phyloP scores from a whole-genome alignment of 2,113 vertebrate species.

The Oncorhynchus mykiss region DNA sequence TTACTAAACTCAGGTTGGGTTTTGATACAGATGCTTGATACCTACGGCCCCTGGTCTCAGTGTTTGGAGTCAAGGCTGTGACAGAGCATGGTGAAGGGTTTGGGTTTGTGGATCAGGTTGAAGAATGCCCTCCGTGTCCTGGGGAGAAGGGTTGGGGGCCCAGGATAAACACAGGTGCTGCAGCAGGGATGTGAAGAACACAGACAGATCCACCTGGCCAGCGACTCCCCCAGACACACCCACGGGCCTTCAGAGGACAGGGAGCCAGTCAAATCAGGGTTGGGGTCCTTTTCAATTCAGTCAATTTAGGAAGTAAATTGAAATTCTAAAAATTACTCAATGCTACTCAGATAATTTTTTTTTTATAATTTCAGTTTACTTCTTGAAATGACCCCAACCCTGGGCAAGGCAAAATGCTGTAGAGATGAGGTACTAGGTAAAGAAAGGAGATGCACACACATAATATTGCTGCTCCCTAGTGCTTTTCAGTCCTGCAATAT shows the following conservation, averaged over 20 bases:
- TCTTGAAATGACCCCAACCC: too few species aligned
- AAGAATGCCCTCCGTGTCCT: conserved; percentile 30
- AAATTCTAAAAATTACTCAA: too few species aligned
- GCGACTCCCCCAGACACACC: conserved; percentile 67
- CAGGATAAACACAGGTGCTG: conserved; percentile 73
- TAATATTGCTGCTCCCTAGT: too few species aligned
- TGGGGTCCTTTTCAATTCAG: too few species aligned
- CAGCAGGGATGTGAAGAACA: conserved; percentile 72
- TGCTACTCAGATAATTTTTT: too few species aligned
- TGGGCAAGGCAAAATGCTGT: too few species aligned
- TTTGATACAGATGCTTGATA: not conserved
- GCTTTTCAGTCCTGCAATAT: too few species aligned
- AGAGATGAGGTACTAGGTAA: too few species aligned
- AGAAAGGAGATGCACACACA: too few species aligned
- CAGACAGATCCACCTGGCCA: conserved; percentile 75
- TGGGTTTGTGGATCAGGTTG: conserved; percentile 6
- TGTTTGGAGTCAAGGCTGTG: conserved; percentile 6
- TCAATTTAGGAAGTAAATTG: too few species aligned
- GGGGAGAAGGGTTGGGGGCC: not conserved
- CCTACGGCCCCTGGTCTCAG: not conserved
- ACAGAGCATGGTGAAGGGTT: conserved; percentile 20
- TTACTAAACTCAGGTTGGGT: too few species aligned
- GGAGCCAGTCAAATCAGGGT: not conserved
- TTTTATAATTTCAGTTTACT: too few species aligned
- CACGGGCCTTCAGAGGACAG: conserved; percentile 66